These are phyloP conservation scores for Campylomormyrus tamandua DNA, from an alignment of 2,113 vertebrate species.

Conservation along the genomic window DNA sequence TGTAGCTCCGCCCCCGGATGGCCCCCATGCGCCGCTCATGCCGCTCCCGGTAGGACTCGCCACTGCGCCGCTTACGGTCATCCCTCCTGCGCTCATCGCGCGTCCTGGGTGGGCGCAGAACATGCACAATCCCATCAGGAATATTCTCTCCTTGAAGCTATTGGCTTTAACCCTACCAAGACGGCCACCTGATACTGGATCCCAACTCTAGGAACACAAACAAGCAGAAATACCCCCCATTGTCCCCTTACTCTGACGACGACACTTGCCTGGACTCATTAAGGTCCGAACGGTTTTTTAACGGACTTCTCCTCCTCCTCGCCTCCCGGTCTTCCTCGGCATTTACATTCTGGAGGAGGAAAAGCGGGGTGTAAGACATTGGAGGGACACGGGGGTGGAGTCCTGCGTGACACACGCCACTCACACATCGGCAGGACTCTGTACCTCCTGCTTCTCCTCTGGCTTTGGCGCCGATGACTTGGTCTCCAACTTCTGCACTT, in stretches of 20 bases:
- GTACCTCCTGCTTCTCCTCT: constrained; percentile 71
- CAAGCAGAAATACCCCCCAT: background rate
- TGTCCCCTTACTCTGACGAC: background rate
- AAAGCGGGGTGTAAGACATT: background rate
- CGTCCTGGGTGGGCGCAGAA: constrained; percentile 49
- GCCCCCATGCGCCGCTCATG: constrained; percentile 70
- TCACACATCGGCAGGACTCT: background rate
- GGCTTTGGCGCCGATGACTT: constrained; percentile 69
- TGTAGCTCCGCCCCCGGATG: constrained; percentile 69
- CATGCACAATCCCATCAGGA: background rate
- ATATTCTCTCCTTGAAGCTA: background rate
- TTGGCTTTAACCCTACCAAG: background rate
- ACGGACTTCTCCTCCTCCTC: constrained; percentile 88
- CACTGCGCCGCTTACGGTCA: constrained; percentile 87
- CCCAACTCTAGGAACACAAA: background rate
- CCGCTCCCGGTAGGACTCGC: constrained; percentile 81
- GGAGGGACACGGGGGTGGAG: background rate
- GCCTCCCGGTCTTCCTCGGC: constrained; percentile 80
- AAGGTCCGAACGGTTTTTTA: constrained; percentile 78
- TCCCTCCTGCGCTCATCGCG: constrained; percentile 87
- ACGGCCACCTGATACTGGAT: background rate
- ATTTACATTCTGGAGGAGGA: constrained; percentile 60
- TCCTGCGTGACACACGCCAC: no score
- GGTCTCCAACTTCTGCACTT: constrained; percentile 71
- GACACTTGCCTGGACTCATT: constrained; percentile 77